These are phyloP conservation scores for Peromyscus attwateri DNA, from an alignment of 2,797 vertebrate genomes.

Conservation along the genomic window DNA sequence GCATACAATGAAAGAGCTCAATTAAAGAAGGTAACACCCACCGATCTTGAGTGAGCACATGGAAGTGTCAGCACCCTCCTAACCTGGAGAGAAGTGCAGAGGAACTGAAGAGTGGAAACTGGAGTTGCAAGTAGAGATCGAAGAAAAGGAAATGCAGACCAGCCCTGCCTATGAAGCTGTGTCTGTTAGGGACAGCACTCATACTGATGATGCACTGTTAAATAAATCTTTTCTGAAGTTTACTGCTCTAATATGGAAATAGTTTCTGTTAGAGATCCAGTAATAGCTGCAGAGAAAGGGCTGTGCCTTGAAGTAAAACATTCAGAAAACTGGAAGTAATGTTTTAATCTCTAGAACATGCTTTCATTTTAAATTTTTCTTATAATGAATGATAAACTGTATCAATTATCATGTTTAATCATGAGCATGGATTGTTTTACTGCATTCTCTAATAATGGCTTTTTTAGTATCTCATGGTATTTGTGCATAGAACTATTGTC, in stretches of 20 bases:
- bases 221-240: constrained; percentile 59
- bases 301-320: constrained; percentile 51
- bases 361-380: constrained; percentile 68
- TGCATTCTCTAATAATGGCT: not conserved
- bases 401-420: constrained; percentile 33
- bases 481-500: not conserved
- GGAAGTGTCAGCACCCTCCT: not conserved
- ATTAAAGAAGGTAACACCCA: not conserved
- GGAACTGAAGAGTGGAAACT: not conserved
- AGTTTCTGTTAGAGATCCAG: not conserved
- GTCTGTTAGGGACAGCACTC: not conserved
- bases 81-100: not conserved
- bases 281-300: constrained; percentile 52
- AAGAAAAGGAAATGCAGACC: not conserved
- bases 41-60: not conserved
- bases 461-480: not conserved
- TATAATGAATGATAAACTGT: constrained; percentile 50
- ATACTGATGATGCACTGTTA: constrained; percentile 17
- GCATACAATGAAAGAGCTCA: not conserved
- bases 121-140: not conserved
- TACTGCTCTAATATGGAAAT: constrained; percentile 58
- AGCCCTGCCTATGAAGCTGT: not conserved
- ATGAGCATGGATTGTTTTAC: constrained; percentile 10
- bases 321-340: constrained; percentile 51
- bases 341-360: constrained; percentile 64